phyloP scores from a whole-genome alignment of 2,113 vertebrate species.

The Oryzias celebensis region DNA sequence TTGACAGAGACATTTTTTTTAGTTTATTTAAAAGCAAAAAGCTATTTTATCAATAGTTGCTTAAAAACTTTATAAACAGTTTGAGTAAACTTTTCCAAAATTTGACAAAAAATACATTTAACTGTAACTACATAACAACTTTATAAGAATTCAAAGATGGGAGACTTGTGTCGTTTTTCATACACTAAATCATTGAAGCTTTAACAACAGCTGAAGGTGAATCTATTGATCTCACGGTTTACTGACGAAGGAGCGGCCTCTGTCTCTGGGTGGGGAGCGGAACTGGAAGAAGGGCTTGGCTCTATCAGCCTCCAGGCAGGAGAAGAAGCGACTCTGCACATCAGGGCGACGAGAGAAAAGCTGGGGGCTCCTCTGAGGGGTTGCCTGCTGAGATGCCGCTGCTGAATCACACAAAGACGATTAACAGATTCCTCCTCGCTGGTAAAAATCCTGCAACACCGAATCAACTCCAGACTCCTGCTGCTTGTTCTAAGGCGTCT shows the following conservation, averaged over 20 bases:
- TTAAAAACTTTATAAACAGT: too few species aligned
- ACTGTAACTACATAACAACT: too few species aligned
- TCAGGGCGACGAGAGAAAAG: slow-evolving; percentile 48
- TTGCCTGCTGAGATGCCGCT: slow-evolving; percentile 24
- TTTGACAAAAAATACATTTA: too few species aligned
- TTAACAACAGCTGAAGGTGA: neutral
- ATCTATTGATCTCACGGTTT: slow-evolving; percentile 55
- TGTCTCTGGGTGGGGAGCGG: slow-evolving; percentile 64
- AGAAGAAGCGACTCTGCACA: slow-evolving; percentile 64
- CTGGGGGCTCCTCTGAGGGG: slow-evolving; percentile 60
- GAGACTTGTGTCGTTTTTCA: too few species aligned
- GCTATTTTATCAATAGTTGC: too few species aligned
- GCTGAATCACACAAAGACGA: slow-evolving; percentile 45
- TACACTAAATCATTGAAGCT: neutral
- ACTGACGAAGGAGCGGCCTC: slow-evolving; percentile 34
- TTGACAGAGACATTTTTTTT: too few species aligned
- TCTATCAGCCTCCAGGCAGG: slow-evolving; percentile 61
- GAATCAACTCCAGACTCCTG: slow-evolving; percentile 32
- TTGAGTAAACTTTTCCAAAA: too few species aligned
- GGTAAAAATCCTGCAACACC: slow-evolving; percentile 17
- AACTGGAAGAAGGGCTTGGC: slow-evolving; percentile 73
- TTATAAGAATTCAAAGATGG: too few species aligned
- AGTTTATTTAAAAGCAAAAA: too few species aligned
- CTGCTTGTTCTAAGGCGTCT: slow-evolving; percentile 23
- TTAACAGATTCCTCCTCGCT: slow-evolving; percentile 46